phyloP scores from a whole-genome alignment of 2,113 vertebrate genomes.

The Panthera leo region DNA sequence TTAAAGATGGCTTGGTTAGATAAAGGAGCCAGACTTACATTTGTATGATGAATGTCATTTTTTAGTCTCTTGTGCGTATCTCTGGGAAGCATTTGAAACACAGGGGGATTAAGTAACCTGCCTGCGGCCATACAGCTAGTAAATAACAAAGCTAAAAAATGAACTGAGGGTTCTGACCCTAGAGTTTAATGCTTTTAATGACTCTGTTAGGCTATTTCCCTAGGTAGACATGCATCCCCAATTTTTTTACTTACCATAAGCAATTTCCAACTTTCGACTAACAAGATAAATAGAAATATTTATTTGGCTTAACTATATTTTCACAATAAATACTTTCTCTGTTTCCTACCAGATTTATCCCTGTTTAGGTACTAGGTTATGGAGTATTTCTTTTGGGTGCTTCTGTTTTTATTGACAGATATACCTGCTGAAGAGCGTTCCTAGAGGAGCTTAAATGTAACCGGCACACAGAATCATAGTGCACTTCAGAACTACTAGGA shows the following conservation, averaged over 20 bases:
- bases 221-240: neutral
- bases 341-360: neutral
- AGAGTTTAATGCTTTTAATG: neutral
- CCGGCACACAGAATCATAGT: rapidly evolving
- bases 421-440: neutral
- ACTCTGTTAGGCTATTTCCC: neutral
- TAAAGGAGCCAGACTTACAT: neutral
- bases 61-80: neutral
- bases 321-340: neutral
- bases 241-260: neutral
- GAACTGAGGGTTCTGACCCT: neutral
- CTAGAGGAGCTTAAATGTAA: neutral
- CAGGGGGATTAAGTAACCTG: neutral
- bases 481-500: neutral
- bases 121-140: neutral
- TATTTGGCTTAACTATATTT: neutral
- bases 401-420: neutral
- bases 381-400: neutral
- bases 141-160: neutral
- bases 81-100: neutral
- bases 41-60: neutral
- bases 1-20: neutral
- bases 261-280: neutral
- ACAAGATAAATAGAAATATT: neutral
- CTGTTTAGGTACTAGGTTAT: neutral